A percentile compares a stretch with the other conserved stretches of the same genome.
Conservation (phyloP, 2,797 vertebrate genomes). For the Heteromormyrus szaboi region DNA sequence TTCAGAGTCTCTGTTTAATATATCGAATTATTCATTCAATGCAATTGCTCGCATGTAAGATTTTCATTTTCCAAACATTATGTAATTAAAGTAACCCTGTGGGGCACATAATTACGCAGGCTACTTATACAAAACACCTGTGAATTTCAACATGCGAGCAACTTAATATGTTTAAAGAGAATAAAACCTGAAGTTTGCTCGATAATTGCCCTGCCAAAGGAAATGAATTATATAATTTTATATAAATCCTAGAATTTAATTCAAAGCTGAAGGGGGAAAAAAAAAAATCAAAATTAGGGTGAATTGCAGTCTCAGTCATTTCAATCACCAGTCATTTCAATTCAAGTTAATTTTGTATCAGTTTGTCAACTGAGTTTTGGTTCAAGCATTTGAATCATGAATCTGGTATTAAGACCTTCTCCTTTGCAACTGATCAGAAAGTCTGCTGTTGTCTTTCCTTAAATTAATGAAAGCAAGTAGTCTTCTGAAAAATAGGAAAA, state of each 20-base stretch:
- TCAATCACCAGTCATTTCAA: background rate
- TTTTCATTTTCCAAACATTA: slow-evolving; percentile 8
- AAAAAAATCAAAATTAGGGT: background rate
- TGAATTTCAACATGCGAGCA: background rate
- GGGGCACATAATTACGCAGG: background rate
- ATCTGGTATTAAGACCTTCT: background rate
- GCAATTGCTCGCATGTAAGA: slow-evolving; percentile 23
- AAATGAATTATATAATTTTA: background rate
- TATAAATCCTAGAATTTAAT: background rate
- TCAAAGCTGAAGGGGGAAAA: background rate
- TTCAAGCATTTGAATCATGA: background rate
- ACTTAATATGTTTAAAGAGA: background rate
- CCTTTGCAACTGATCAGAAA: background rate
- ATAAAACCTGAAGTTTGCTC: background rate
- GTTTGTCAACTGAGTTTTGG: background rate
- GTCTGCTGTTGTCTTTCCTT: background rate
- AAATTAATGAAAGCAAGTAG: background rate
- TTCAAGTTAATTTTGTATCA: background rate
- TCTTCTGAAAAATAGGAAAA: background rate
- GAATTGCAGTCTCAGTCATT: background rate
- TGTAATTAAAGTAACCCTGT: background rate
- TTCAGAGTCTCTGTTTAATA: background rate
- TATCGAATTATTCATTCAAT: background rate
- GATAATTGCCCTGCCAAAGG: background rate
- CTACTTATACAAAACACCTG: slow-evolving; percentile 3